A percentile compares a stretch with the other conserved stretches of the same genome.
Evolutionary conservation across 2,797 vertebrate species (phyloP).

Genomic region (Cossypha heuglini): DNA sequence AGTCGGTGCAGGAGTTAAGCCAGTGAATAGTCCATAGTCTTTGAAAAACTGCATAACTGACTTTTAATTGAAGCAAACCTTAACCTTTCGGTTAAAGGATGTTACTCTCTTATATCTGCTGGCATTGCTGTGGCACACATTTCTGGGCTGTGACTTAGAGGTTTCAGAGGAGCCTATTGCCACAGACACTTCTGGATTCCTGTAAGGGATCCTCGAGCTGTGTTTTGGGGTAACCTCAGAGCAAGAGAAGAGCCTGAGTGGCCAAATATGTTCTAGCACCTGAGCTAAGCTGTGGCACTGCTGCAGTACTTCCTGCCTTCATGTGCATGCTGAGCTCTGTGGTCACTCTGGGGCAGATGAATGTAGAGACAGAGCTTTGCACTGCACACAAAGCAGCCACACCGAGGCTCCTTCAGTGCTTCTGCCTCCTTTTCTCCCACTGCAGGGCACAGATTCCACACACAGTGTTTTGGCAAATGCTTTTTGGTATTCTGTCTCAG

Average conservation of each 20-base stretch:
- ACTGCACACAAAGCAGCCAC: not conserved
- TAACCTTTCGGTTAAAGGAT: not conserved
- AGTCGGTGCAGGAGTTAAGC: not conserved
- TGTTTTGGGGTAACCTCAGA: not conserved
- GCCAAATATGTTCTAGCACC: not conserved
- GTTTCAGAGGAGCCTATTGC: not conserved
- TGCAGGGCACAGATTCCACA: not conserved
- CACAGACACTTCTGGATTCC: not conserved
- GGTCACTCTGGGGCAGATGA: not conserved
- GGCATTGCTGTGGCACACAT: not conserved
- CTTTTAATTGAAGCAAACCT: not conserved
- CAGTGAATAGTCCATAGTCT: not conserved
- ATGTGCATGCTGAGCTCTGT: not conserved
- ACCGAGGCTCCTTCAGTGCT: not conserved
- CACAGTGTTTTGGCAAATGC: not conserved
- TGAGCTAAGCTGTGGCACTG: not conserved
- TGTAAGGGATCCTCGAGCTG: not conserved
- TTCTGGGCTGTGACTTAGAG: not conserved
- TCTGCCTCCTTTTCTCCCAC: not conserved
- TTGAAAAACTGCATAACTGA: not conserved
- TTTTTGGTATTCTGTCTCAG: not conserved
- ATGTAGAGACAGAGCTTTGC: not conserved
- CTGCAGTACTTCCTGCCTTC: constrained; percentile 17
- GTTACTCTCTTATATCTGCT: not conserved
- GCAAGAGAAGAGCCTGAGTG: not conserved